Conservation (phyloP, 2,113 vertebrate genomes). For the Pyrgilauda ruficollis region DNA sequence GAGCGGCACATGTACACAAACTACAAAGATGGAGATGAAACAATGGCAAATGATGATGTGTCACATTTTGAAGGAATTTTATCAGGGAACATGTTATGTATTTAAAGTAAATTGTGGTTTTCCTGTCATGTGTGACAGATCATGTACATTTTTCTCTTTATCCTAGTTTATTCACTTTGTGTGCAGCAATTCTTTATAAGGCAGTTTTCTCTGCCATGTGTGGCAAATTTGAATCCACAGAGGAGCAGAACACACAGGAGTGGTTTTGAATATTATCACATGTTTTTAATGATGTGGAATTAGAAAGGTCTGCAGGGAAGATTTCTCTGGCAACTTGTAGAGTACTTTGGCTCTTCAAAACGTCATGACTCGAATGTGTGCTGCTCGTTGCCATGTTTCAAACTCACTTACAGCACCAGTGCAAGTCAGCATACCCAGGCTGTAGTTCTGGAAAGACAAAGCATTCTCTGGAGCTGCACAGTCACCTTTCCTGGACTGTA, state of each 20-base stretch:
- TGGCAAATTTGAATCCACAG: not conserved
- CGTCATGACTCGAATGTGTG: not conserved
- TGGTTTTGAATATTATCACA: not conserved
- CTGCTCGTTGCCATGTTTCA: not conserved
- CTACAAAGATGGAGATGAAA: not conserved
- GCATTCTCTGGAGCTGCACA: not conserved
- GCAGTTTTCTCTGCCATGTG: not conserved
- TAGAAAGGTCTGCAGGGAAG: not conserved
- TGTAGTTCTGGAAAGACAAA: not conserved
- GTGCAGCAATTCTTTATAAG: not conserved
- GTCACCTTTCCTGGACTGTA: not conserved
- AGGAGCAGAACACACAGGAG: not conserved
- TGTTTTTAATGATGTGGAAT: not conserved
- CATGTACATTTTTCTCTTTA: not conserved
- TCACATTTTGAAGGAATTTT: not conserved
- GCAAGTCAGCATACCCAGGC: not conserved
- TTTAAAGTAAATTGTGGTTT: not conserved
- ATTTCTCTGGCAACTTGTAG: not conserved
- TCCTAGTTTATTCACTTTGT: not conserved
- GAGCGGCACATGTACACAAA: not conserved
- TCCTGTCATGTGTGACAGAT: not conserved
- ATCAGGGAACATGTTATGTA: not conserved
- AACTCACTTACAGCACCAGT: rapidly evolving
- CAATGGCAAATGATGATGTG: not conserved
- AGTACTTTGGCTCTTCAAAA: not conserved